Percentiles rank a stretch among this genome's conserved stretches.
These are phyloP conservation scores for Leptinotarsa undecemlineata DNA, from an alignment of 1,140 invertebrate genomes.

Conservation along the genomic window DNA sequence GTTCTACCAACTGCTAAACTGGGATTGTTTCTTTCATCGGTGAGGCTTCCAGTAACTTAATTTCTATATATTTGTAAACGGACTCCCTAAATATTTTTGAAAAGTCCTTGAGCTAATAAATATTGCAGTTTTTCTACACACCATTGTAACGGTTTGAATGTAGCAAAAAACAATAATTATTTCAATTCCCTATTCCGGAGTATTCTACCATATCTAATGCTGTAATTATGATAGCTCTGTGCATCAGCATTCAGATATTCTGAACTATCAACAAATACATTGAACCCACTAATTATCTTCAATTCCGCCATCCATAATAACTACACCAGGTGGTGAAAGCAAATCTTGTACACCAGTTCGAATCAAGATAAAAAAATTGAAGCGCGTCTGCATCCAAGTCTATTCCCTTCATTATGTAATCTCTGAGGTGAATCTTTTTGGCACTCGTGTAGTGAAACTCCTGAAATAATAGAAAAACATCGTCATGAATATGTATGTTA, in stretches of 20 bases:
- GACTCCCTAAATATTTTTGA: too few relatives aligned
- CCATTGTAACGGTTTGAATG: not conserved
- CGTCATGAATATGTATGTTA: constrained; percentile 9
- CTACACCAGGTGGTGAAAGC: constrained; percentile 3
- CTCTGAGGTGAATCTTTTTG: constrained; percentile 9
- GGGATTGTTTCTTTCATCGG: too few relatives aligned
- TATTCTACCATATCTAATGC: not conserved
- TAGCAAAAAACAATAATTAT: not conserved
- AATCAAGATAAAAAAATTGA: constrained; percentile 10
- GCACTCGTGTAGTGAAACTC: constrained; percentile 14
- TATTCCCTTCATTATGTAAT: constrained; percentile 6
- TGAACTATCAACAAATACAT: constrained; percentile 8
- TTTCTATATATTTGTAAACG: too few relatives aligned
- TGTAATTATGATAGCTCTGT: not conserved
- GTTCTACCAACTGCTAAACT: too few relatives aligned
- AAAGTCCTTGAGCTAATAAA: too few relatives aligned
- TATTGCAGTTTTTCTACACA: too few relatives aligned
- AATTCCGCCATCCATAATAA: not conserved
- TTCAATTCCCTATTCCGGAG: not conserved
- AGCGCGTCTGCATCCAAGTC: not conserved
- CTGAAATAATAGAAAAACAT: constrained; percentile 4
- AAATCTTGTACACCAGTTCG: not conserved
- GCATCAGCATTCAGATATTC: constrained; percentile 3
- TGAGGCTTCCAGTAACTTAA: too few relatives aligned
- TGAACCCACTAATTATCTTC: not conserved